Evolutionary conservation across 64 coral and sea anemone genomes (phyloP), one percentile per base, ranked within the genome.

Genomic region (Platygyra sinensis): DNA sequence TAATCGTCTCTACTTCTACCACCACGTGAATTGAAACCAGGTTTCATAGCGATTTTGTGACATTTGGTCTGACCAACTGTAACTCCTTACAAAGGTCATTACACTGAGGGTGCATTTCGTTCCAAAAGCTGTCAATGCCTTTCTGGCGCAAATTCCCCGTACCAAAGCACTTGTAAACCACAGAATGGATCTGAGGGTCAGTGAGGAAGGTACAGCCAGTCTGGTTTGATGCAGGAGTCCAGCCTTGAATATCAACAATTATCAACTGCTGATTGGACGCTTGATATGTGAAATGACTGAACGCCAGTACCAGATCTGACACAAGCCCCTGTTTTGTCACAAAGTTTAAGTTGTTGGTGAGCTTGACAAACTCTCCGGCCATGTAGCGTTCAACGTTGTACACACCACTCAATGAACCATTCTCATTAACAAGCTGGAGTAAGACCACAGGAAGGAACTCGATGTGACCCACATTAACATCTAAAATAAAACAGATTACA

Each of bases 351-450:
- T 98, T 98, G 79, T 98, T 95, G 74, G 96, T 98, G 59, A 98
- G 88, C 90, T 98, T 98, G 19, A 50, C 90, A 38, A 98, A 98
- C 54, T 98, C 90, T 73, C 96, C 96, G 4, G 94, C 85, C 93
- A 98, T 98, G 88, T 95, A 98, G 13, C 90, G 96, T 73, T 98
- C 96, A 14, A 94, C 94, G 30, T 98, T 98, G 83, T 93, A 98
- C 24, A 93, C 74, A 52, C 36, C 81, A 57, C 64, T 95, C 25
- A 83, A 49, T 31, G 60, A 75, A 59, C 83, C 86, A 76, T 24
- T 18, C 18, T 67, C 63, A 11, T 83, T 78, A 16, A 86, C 62
- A 69, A 98, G 36, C 42, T 95, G 93, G 8, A 98, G 83, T 76
- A 98, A 89, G 18, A 88, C 91, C 2, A 98, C 96, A 9, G 96